A percentile compares a stretch with the other conserved stretches of the same genome.
Evolutionary conservation across 2,113 vertebrate species (phyloP).

Genomic region (Microtus ochrogaster): DNA sequence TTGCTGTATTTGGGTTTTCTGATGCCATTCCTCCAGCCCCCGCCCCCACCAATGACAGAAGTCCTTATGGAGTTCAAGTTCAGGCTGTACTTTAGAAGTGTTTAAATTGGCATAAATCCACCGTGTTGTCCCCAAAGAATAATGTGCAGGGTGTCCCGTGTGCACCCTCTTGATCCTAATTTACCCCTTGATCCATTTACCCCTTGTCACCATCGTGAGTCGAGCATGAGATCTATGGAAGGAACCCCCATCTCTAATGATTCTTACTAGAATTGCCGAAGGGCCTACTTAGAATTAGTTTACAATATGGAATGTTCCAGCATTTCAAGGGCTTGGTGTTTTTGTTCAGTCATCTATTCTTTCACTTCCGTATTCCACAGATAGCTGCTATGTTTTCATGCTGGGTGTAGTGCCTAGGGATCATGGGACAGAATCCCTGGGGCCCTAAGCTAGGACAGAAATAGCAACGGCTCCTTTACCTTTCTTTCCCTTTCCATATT

Average conservation of each 20-base stretch:
- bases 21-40: too few relatives aligned
- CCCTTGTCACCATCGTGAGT: background rate
- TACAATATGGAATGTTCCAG: background rate
- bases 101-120: background rate
- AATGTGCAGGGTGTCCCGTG: background rate
- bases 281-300: constrained; percentile 4
- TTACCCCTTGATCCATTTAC: background rate
- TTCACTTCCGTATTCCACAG: background rate
- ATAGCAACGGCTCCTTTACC: background rate
- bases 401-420: background rate
- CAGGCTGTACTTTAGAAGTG: background rate
- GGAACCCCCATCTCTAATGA: background rate
- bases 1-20: background rate
- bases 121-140: accelerated
- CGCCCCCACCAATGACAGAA: accelerated
- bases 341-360: background rate
- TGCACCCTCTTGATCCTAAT: background rate
- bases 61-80: background rate
- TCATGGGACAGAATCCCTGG: background rate
- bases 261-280: background rate
- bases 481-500: background rate
- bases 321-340: background rate
- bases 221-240: background rate
- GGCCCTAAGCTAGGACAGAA: background rate
- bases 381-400: background rate